A percentile compares a stretch with the other conserved stretches of the same genome.
phyloP scores from a whole-genome alignment of 1,140 invertebrate species.

The Mactra quadrangularis region DNA sequence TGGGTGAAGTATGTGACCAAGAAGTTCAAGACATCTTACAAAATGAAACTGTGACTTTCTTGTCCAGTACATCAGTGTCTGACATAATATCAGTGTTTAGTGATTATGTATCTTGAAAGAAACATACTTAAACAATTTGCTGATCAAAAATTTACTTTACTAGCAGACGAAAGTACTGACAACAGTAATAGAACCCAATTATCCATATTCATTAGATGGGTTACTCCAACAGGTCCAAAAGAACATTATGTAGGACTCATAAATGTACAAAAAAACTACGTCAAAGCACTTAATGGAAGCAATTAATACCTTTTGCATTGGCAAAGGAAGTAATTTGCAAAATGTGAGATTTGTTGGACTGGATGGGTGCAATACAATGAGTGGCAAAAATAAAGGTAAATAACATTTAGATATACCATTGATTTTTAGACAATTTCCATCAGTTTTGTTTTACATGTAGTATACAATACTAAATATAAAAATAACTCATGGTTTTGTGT shows the following conservation, averaged over 20 bases:
- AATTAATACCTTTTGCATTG: no score
- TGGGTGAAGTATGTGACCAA: neutral
- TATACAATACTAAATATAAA: no score
- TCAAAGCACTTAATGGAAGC: no score
- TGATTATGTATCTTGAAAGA: conserved; percentile 5
- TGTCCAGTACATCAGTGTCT: conserved; percentile 11
- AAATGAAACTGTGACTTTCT: conserved; percentile 1
- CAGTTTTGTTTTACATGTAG: no score
- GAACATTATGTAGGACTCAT: no score
- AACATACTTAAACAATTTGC: neutral
- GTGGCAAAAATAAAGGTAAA: conserved; percentile 41
- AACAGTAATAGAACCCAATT: conserved; percentile 11
- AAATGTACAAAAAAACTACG: no score
- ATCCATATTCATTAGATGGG: conserved; percentile 12
- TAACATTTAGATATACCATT: no score
- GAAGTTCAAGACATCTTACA: neutral
- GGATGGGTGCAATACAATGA: conserved; percentile 59
- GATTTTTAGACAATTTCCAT: no score
- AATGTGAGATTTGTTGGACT: conserved; percentile 45
- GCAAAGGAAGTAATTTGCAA: no score
- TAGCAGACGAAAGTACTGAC: conserved; percentile 44
- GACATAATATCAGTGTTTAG: neutral
- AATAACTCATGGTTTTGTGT: no score
- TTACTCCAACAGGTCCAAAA: no score
- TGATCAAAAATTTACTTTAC: conserved; percentile 16